phyloP scores from a whole-genome alignment of 2,797 vertebrate genomes.

The Parauchenoglanis punctatus region DNA sequence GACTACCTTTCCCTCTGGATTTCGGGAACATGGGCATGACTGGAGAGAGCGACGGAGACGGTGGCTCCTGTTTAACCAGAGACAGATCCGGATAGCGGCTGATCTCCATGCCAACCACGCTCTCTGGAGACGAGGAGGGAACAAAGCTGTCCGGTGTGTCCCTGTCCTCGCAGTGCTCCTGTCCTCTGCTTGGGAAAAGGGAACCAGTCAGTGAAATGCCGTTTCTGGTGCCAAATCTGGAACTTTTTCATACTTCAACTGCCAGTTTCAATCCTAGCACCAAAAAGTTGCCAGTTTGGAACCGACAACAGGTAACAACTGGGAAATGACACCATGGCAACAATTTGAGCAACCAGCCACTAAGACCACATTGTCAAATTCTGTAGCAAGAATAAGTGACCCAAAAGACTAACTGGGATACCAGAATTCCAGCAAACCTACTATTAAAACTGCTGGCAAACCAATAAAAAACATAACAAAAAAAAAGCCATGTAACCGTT shows the following conservation, averaged over 20 bases:
- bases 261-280: not conserved
- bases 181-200: slow-evolving; percentile 71
- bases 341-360: not conserved
- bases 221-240: not conserved
- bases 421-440: not conserved
- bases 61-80: slow-evolving; percentile 89
- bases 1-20: slow-evolving; percentile 87
- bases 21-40: slow-evolving; percentile 94
- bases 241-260: not conserved
- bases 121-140: slow-evolving; percentile 97
- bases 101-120: slow-evolving; percentile 93
- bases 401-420: not conserved
- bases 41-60: slow-evolving; percentile 89
- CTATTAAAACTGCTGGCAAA: too few species aligned
- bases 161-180: slow-evolving; percentile 89
- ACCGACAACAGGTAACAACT: not conserved
- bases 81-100: slow-evolving; percentile 94
- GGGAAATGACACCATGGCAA: not conserved
- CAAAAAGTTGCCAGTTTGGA: not conserved
- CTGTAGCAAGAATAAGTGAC: not conserved
- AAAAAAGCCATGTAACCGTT: too few species aligned
- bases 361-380: not conserved
- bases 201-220: not conserved
- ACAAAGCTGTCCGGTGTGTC: slow-evolving; percentile 98
- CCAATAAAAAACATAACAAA: too few species aligned